Evolutionary conservation across 92 coral and sea anemone species (phyloP), one percentile per base, ranked within the genome.

Genomic region (Isaurus tuberculatus): DNA sequence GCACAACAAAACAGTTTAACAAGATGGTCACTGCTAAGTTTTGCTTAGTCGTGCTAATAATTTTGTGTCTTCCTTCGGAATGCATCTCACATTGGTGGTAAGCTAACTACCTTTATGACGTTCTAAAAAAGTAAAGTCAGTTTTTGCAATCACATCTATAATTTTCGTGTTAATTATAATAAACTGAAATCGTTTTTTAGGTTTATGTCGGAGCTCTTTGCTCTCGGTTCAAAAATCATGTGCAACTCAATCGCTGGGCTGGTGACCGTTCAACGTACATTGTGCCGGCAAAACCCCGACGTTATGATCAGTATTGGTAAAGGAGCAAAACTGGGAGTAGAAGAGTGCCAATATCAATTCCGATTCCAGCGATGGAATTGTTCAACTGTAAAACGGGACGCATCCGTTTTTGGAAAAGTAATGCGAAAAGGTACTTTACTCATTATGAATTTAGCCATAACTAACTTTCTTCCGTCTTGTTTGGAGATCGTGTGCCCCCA

Each of bases 221-320:
- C 99, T 1, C 83, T 95, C 28, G 99, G 99, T 11, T 95, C 99
- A 2, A 94, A 97, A 75, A 91, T 97, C 51, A 97, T 97, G 99
- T 97, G 99, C 63, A 94, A 89, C 64, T 94, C 88, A 79, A 91
- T 97, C 27, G 91, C 91, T 9, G 98, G 99, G 0, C 85, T 97
- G 36, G 98, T 97, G 13, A 93, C 84, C 68, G 80, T 74, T 30
- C 99, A 97, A 83, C 86, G 97, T 20, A 94, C 89, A 32, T 89
- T 97, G 1, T 97, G 99, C 78, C 94, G 92, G 53, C 97, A 97
- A 34, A 90, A 94, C 61, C 99, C 99, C 26, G 98, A 94, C 84
- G 98, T 97, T 2, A 97, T 97, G 99, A 87, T 91, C 28, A 94
- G 99, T 81, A 89, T 97, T 19, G 99, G 99, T 10, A 97, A 92